These are phyloP conservation scores for Mamestra configurata DNA, from an alignment of 1,140 invertebrate genomes.

Conservation along the genomic window DNA sequence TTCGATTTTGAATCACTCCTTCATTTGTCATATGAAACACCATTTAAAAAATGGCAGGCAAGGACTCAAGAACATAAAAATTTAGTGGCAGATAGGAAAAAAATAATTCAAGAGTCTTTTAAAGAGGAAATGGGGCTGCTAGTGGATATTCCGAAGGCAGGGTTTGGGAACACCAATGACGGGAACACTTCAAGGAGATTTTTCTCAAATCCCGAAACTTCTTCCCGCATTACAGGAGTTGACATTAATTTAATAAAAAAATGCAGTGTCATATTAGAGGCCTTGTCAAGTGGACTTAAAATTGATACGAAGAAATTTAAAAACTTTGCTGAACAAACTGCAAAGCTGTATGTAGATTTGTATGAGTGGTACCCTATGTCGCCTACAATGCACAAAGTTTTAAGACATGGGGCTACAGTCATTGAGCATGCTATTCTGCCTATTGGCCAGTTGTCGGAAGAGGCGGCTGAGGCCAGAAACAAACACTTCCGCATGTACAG, in stretches of 20 bases:
- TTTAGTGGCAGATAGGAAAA: too few species aligned
- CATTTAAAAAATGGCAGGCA: conserved; percentile 61
- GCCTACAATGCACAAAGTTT: too few species aligned
- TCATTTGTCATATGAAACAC: conserved; percentile 62
- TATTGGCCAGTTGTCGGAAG: too few species aligned
- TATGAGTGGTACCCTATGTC: neutral
- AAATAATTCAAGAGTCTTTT: conserved; percentile 70
- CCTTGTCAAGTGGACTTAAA: conserved; percentile 32
- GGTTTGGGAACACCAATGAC: conserved; percentile 19
- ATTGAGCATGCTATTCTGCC: too few species aligned
- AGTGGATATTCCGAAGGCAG: conserved; percentile 68
- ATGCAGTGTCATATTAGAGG: too few species aligned
- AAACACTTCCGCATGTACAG: too few species aligned
- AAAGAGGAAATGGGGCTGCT: conserved; percentile 63
- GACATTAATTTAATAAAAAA: conserved; percentile 31
- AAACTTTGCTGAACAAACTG: conserved; percentile 47
- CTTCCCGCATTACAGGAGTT: conserved; percentile 25
- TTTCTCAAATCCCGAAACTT: conserved; percentile 24
- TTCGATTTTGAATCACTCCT: conserved; percentile 20
- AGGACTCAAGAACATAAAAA: too few species aligned
- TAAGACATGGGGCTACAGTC: too few species aligned
- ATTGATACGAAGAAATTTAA: conserved; percentile 48
- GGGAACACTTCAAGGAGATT: conserved; percentile 36
- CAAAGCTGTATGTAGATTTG: conserved; percentile 36
- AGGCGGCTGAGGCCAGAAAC: too few species aligned